phyloP scores from a whole-genome alignment of 2,113 vertebrate genomes.

The Podarcis cretensis region DNA sequence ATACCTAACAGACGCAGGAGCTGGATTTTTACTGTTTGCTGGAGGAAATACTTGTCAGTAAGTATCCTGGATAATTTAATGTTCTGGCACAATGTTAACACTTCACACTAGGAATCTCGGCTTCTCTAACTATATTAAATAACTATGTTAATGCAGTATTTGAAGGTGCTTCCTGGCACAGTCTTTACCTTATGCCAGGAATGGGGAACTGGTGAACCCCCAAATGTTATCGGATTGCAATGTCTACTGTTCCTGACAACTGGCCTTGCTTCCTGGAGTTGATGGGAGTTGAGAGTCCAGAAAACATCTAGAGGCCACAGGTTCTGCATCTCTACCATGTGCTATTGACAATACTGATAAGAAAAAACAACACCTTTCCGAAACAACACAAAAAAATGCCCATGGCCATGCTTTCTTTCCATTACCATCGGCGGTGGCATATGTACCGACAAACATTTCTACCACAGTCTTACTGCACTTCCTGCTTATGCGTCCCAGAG shows the following conservation, averaged over 20 bases:
- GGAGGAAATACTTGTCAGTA: neutral
- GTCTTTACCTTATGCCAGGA: neutral
- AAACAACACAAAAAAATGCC: neutral
- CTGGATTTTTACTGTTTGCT: slow-evolving; percentile 27
- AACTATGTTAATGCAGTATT: neutral
- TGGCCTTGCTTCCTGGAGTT: neutral
- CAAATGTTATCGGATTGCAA: neutral
- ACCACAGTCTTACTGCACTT: slow-evolving; percentile 18
- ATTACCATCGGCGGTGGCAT: neutral
- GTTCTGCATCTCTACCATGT: neutral
- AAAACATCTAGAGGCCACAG: neutral
- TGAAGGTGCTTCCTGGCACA: slow-evolving; percentile 18
- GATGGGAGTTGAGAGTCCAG: neutral
- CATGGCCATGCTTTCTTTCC: neutral
- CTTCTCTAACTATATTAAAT: neutral
- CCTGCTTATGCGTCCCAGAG: neutral
- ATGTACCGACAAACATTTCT: neutral
- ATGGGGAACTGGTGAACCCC: neutral
- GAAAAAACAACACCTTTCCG: neutral
- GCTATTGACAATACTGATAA: neutral
- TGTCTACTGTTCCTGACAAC: too few species aligned
- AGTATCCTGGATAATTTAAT: neutral
- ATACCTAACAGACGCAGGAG: neutral
- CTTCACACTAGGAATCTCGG: slow-evolving; percentile 22
- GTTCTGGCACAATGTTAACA: slow-evolving; percentile 7